These are phyloP conservation scores for Drosophila nannoptera DNA, from an alignment of 1,140 invertebrate genomes.

Conservation along the genomic window DNA sequence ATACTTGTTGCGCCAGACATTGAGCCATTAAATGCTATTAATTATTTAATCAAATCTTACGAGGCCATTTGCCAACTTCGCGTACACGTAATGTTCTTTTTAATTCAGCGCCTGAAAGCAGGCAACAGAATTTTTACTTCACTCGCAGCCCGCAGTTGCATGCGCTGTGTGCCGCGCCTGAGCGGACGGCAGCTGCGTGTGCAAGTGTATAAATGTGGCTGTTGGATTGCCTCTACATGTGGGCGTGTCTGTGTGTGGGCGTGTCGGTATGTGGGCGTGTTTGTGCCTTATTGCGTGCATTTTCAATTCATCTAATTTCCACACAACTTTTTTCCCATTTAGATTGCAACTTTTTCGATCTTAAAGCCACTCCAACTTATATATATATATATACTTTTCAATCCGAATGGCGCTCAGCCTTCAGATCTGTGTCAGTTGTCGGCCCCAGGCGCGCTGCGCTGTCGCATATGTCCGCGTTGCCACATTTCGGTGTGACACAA, in stretches of 20 bases:
- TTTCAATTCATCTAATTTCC: neutral
- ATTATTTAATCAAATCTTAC: constrained; percentile 64
- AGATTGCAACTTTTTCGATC: neutral
- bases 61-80: constrained; percentile 33
- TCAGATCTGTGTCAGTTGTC: neutral
- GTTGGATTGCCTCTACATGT: neutral
- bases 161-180: neutral
- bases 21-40: constrained; percentile 52
- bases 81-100: constrained; percentile 13
- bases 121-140: constrained; percentile 39
- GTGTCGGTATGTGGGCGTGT: neutral
- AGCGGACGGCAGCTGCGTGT: neutral
- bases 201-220: no score
- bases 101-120: constrained; percentile 42
- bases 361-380: no score
- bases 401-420: no score
- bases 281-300: neutral
- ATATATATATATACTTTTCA: no score
- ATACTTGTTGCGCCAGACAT: constrained; percentile 52
- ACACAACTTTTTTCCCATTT: neutral
- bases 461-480: neutral
- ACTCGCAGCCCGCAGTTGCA: constrained; percentile 12
- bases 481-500: neutral
- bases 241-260: neutral
- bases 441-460: neutral